These are phyloP conservation scores for Zosterops borbonicus DNA, from an alignment of 2,113 vertebrate species.

Conservation along the genomic window DNA sequence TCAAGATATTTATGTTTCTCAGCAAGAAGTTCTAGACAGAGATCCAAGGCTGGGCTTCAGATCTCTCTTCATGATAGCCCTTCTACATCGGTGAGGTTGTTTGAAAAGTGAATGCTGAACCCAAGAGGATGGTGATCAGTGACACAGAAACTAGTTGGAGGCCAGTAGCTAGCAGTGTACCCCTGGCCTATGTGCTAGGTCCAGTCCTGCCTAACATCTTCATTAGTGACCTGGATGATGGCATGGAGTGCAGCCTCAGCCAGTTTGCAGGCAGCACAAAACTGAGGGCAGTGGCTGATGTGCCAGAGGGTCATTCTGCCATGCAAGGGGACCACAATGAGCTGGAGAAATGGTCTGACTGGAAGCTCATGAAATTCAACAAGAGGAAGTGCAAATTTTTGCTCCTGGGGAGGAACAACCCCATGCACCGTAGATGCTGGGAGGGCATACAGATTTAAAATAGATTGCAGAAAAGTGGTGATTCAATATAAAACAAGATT, in stretches of 20 bases:
- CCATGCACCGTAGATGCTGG: not conserved
- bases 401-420: not conserved
- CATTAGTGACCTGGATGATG: not conserved
- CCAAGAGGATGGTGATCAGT: no score
- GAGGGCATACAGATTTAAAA: not conserved
- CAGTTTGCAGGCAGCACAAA: not conserved
- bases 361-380: not conserved
- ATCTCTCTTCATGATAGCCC: not conserved
- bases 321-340: no score
- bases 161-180: not conserved
- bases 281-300: not conserved
- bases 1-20: not conserved
- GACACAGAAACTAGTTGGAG: not conserved
- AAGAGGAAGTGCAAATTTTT: not conserved
- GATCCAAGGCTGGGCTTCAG: not conserved
- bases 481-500: not conserved
- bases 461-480: not conserved
- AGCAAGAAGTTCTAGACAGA: not conserved
- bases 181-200: accelerated
- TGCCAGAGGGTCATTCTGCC: not conserved
- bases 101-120: not conserved
- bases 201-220: not conserved
- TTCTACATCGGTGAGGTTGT: not conserved
- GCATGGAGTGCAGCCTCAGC: accelerated
- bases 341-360: not conserved